Percentiles rank a stretch among this genome's conserved stretches.
Conservation (phyloP, 2,113 vertebrate genomes). For the Tupaia chinensis region DNA sequence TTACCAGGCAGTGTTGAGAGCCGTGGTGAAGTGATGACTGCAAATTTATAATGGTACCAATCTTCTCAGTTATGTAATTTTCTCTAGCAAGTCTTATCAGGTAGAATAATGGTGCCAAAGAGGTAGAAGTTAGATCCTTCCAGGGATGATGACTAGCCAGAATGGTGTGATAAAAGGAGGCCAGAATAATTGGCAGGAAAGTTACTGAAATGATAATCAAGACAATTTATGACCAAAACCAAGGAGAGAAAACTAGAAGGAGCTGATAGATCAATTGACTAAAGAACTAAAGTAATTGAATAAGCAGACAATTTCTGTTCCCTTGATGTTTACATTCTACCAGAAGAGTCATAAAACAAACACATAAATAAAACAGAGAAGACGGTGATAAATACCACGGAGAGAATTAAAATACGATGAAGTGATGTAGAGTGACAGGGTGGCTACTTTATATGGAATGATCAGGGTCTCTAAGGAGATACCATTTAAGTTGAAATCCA, state of each 20-base stretch:
- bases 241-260: background rate
- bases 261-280: background rate
- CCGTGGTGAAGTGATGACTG: background rate
- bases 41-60: background rate
- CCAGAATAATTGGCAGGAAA: background rate
- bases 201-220: background rate
- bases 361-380: background rate
- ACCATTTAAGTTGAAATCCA: background rate
- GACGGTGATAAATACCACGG: background rate
- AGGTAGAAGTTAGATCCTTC: background rate
- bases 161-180: background rate
- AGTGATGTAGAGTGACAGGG: background rate
- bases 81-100: conserved; percentile 54
- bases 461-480: background rate
- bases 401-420: background rate
- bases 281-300: background rate
- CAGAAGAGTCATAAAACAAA: background rate
- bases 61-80: conserved; percentile 48
- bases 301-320: background rate
- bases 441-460: background rate
- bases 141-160: background rate
- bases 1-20: background rate
- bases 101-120: background rate
- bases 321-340: background rate
- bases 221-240: conserved; percentile 26